Evolutionary conservation across 2,113 vertebrate species (phyloP).

Genomic region (Otis tarda): DNA sequence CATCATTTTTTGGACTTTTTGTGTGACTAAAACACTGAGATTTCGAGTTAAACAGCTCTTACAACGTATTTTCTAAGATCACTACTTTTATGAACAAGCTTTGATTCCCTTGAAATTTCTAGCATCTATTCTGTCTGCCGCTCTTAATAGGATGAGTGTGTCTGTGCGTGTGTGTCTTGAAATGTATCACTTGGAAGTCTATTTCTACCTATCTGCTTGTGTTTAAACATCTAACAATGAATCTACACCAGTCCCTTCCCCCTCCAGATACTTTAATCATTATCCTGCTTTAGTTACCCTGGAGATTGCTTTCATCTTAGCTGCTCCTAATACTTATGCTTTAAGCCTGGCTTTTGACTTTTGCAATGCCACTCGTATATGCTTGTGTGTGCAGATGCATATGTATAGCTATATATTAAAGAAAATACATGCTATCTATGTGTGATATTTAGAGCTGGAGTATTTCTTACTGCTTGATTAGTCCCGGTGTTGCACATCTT

Average conservation of each 20-base stretch:
- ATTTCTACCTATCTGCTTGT: background rate
- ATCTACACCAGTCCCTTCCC: background rate
- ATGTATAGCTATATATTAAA: background rate
- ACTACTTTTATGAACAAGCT: background rate
- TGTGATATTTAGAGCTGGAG: background rate
- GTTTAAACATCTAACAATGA: background rate
- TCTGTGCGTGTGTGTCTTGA: background rate
- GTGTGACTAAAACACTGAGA: background rate
- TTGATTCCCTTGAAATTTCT: background rate
- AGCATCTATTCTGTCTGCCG: background rate
- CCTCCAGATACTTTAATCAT: background rate
- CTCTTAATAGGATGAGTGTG: background rate
- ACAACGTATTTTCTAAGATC: background rate
- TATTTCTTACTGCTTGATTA: background rate
- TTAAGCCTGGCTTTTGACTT: conserved; percentile 9
- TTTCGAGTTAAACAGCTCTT: background rate
- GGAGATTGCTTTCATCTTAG: conserved; percentile 14
- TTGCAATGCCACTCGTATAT: background rate
- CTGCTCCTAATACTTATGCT: background rate
- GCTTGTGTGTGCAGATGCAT: background rate
- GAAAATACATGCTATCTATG: background rate
- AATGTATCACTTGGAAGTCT: background rate
- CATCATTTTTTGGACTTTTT: background rate
- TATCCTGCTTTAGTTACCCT: conserved; percentile 20
- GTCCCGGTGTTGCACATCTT: background rate